Evolutionary conservation across 1,140 invertebrate genomes (phyloP).

Genomic region (Mycetomoellerius zeteki): DNA sequence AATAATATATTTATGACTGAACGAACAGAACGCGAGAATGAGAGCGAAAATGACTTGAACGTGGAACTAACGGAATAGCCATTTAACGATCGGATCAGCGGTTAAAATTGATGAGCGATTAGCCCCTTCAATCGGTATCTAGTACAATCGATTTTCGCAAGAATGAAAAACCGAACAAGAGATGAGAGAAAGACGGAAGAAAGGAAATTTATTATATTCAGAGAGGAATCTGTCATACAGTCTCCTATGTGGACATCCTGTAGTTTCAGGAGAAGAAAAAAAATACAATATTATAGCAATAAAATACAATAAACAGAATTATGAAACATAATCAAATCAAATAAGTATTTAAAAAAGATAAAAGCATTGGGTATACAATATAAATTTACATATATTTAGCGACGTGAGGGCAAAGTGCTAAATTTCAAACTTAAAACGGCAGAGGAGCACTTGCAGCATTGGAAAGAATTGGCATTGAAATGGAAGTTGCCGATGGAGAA

Average conservation of each 20-base stretch:
- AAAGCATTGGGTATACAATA: neutral
- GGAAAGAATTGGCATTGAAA: slow-evolving; percentile 67
- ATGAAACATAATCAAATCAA: neutral
- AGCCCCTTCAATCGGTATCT: slow-evolving; percentile 31
- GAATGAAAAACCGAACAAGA: slow-evolving; percentile 20
- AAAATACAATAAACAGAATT: neutral
- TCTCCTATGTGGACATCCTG: too few species aligned
- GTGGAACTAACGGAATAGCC: slow-evolving; percentile 11
- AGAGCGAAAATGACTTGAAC: slow-evolving; percentile 13
- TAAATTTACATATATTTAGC: neutral
- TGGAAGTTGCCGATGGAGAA: slow-evolving; percentile 67
- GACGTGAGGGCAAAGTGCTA: neutral
- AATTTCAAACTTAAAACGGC: slow-evolving; percentile 17
- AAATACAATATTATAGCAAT: neutral
- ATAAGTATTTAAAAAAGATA: neutral
- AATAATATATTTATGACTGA: neutral
- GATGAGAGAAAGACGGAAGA: neutral
- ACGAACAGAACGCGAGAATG: neutral
- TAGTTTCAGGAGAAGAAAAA: neutral
- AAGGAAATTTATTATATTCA: slow-evolving; percentile 6
- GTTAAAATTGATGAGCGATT: slow-evolving; percentile 45
- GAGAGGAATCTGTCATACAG: neutral
- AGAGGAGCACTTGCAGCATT: slow-evolving; percentile 56
- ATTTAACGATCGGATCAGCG: slow-evolving; percentile 58
- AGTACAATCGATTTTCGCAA: slow-evolving; percentile 36